A percentile compares a stretch with the other conserved stretches of the same genome.
These are phyloP conservation scores for Smittia aterrima DNA, from an alignment of 2,888 invertebrate species.

Conservation along the genomic window DNA sequence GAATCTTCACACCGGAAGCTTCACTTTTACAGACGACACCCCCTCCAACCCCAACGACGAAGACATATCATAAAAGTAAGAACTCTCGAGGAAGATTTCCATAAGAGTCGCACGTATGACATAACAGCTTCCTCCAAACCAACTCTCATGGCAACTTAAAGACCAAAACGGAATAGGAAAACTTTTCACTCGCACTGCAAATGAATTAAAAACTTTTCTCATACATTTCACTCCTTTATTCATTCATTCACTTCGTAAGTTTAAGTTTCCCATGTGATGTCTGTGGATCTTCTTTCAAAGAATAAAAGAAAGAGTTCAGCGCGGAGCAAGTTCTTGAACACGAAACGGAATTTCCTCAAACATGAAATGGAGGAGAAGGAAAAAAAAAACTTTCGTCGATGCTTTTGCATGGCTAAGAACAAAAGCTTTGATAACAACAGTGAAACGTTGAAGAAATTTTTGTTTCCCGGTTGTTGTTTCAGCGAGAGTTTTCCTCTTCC, in stretches of 20 bases:
- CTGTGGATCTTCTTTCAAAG: neutral
- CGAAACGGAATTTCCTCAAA: constrained; percentile 24
- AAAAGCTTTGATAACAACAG: neutral
- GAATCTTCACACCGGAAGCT: constrained; percentile 14
- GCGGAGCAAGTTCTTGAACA: constrained; percentile 4
- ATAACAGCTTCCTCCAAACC: neutral
- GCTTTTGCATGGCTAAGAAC: neutral
- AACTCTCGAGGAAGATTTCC: no score
- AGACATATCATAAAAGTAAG: no score
- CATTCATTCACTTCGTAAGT: neutral
- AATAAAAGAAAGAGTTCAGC: neutral
- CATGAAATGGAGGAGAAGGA: neutral
- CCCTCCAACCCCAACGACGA: neutral
- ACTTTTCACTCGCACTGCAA: neutral
- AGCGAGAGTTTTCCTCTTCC: neutral
- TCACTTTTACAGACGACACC: neutral
- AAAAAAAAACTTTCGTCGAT: neutral
- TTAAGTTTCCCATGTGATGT: neutral
- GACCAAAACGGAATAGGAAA: neutral
- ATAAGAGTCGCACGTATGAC: no score
- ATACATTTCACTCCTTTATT: neutral
- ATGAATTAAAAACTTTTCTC: constrained; percentile 21
- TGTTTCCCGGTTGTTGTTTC: no score
- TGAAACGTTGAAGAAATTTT: neutral
- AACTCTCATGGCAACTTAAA: neutral